Evolutionary conservation across 1,140 invertebrate genomes (phyloP).

Genomic region (Procambarus virginalis): DNA sequence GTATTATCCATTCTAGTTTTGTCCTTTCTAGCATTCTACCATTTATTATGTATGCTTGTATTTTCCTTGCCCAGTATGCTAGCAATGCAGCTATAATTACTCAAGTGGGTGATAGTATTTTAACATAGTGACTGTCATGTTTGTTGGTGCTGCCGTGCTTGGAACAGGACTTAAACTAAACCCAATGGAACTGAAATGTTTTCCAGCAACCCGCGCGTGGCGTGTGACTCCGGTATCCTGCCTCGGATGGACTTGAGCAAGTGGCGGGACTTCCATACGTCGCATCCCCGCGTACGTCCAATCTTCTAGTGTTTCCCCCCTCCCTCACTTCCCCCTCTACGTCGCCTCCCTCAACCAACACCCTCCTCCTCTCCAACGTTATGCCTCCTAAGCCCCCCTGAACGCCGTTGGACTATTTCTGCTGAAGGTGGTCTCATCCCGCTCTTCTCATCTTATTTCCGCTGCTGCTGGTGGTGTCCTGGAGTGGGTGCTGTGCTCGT

Average conservation of each 20-base stretch:
- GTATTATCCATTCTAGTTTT: too few species aligned
- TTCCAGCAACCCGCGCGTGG: conserved; percentile 85
- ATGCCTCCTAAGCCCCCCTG: conserved; percentile 3
- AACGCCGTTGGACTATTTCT: neutral
- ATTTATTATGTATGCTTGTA: too few species aligned
- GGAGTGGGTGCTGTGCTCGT: too few species aligned
- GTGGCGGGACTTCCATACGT: conserved; percentile 77
- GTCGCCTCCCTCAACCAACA: neutral
- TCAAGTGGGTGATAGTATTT: too few species aligned
- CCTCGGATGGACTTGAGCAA: conserved; percentile 89
- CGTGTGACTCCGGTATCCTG: conserved; percentile 89
- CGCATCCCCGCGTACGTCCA: conserved; percentile 53
- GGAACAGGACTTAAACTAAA: too few species aligned
- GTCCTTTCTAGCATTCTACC: too few species aligned
- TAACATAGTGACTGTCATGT: too few species aligned
- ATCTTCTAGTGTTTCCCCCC: conserved; percentile 24
- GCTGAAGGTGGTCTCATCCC: neutral
- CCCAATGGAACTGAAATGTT: neutral
- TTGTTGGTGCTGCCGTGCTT: too few species aligned
- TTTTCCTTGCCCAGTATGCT: too few species aligned
- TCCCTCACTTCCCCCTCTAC: neutral
- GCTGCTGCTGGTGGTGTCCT: neutral
- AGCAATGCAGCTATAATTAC: too few species aligned
- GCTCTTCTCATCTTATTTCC: neutral
- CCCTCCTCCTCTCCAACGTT: neutral